These are phyloP conservation scores for Sardinella longiceps DNA, from an alignment of 2,797 vertebrate species.

Conservation along the genomic window DNA sequence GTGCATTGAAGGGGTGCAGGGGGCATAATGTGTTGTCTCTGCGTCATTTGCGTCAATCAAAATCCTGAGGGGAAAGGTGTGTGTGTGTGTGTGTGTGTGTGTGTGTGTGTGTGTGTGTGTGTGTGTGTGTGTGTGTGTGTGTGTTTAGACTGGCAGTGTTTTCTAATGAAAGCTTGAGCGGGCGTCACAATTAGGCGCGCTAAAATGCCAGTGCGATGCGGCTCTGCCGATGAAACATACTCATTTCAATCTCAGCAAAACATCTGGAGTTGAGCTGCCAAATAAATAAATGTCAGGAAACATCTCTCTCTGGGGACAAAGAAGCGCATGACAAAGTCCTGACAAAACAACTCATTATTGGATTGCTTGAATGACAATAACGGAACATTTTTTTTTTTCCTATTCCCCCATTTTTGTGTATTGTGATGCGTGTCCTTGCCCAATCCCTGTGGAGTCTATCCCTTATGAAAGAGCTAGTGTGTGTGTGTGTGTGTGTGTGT, in stretches of 20 bases:
- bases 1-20: neutral
- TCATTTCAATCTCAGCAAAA: neutral
- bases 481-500: no score
- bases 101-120: neutral
- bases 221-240: no score
- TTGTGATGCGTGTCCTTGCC: conserved; percentile 33
- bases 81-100: neutral
- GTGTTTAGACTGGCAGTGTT: neutral
- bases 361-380: neutral
- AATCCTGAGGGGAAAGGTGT: neutral
- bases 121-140: neutral
- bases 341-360: neutral
- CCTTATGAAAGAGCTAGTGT: neutral
- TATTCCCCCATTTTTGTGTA: no score
- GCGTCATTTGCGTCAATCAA: neutral
- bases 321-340: neutral
- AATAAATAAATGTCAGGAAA: neutral
- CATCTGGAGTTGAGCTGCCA: neutral
- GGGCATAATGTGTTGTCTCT: neutral
- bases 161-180: neutral
- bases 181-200: neutral
- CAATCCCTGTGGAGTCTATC: neutral
- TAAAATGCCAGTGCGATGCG: neutral
- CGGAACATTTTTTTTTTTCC: no score
- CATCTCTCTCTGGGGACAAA: neutral